phyloP scores from a whole-genome alignment of 2,797 vertebrate species.

The Carapus acus region DNA sequence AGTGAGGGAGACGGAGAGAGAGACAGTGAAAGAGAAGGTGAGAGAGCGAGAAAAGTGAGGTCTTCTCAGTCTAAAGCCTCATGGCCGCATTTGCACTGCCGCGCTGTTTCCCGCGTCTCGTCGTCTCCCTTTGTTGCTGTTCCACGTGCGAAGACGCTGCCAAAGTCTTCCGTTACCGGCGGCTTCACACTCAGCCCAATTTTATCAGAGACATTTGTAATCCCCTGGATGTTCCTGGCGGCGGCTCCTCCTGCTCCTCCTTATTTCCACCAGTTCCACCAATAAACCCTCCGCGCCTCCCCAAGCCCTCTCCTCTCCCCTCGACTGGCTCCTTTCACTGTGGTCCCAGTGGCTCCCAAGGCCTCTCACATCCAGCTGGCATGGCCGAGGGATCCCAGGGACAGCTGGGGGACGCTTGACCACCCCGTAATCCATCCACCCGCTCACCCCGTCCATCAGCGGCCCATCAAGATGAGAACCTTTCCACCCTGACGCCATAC shows the following conservation, averaged over 20 bases:
- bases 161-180: conserved; percentile 39
- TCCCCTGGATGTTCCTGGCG: conserved; percentile 46
- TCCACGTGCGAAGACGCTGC: conserved; percentile 30
- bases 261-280: conserved; percentile 43
- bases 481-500: conserved; percentile 51
- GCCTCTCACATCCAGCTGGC: conserved; percentile 57
- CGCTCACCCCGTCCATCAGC: conserved; percentile 48
- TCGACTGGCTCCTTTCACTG: conserved; percentile 35
- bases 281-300: no score
- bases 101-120: conserved; percentile 25
- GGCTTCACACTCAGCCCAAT: conserved; percentile 30
- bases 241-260: conserved; percentile 29
- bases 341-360: conserved; percentile 46
- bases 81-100: conserved; percentile 23
- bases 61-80: conserved; percentile 29
- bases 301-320: conserved; percentile 24
- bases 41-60: conserved; percentile 26
- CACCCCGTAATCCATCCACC: conserved; percentile 54
- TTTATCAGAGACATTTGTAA: conserved; percentile 48
- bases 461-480: conserved; percentile 53
- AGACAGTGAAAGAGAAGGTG: no score
- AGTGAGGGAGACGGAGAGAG: no score
- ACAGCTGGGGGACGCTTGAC: conserved; percentile 65
- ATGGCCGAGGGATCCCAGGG: conserved; percentile 35
- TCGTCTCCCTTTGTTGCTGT: conserved; percentile 38